Conservation (phyloP, 2,113 vertebrate genomes). For the Pogonocichla stellata region DNA sequence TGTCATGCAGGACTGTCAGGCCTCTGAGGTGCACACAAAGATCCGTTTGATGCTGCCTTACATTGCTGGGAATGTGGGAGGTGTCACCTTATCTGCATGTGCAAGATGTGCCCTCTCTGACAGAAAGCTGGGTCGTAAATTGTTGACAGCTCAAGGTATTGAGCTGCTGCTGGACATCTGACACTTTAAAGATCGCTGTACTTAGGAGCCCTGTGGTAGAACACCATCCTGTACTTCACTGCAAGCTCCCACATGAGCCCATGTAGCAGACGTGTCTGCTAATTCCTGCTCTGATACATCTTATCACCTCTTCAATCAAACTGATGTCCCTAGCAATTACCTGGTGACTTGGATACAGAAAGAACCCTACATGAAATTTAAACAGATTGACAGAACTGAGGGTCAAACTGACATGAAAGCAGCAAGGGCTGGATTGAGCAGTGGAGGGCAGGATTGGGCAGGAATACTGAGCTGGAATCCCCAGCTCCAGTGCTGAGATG, state of each 20-base stretch:
- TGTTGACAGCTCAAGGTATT: not conserved
- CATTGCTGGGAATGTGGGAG: not conserved
- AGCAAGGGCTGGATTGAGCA: not conserved
- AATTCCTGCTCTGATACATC: not conserved
- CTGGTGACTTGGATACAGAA: not conserved
- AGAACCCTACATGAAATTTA: not conserved
- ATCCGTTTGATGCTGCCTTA: not conserved
- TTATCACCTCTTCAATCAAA: not conserved
- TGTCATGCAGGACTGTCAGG: not conserved
- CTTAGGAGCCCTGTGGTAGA: not conserved
- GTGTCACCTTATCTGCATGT: not conserved
- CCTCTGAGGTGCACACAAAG: not conserved
- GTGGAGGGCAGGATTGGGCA: not conserved
- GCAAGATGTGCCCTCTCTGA: not conserved
- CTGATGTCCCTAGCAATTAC: not conserved
- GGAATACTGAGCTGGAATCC: not conserved
- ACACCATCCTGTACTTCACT: not conserved
- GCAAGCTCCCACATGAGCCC: not conserved
- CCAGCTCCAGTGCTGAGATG: not conserved
- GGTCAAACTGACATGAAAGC: not conserved
- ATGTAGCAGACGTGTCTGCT: rapidly evolving
- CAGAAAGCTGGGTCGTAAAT: not conserved
- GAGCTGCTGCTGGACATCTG: not conserved
- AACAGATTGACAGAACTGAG: not conserved
- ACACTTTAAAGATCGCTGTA: not conserved